Evolutionary conservation across 2,888 invertebrate species (phyloP), one percentile per base, ranked within the genome.

Genomic region (Therioaphis trifolii): DNA sequence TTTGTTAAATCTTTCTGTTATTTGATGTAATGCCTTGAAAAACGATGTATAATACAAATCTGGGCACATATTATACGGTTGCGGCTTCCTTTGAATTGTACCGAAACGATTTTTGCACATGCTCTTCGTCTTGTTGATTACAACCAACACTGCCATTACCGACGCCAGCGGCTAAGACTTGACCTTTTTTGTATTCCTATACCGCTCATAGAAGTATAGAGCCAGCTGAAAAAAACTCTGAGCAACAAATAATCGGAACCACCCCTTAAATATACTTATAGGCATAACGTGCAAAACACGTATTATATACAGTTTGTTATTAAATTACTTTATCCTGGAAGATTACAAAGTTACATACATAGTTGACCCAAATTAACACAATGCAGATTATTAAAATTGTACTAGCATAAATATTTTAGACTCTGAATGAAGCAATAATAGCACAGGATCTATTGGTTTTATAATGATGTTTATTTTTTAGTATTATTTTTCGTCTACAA

Each of bases 31-130:
- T 68, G 43, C 27, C 14, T 49, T 29, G 29, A 72, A 80, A 58
- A 80, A 52, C 61, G 75, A 75, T 61, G 35, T 72, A 69, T 58
- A 72, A 46, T 80, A 49, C n/a, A 71, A 52, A 29, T 27, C 43
- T 2, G n/a, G 7, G n/a, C 43, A 43, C 58, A 46, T n/a, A 52
- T 12, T 76, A 14, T 29, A 49, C 21, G 18, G 27, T 61, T 21
- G 35, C 82, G 63, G 72, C 82, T 18, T 40, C 74, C 72, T 82
- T 82, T 82, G 82, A 82, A n/a, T 52, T n/a, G 49, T 29, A 61
- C 72, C 72, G 72, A 49, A 72, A 24, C 82, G 74, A 63, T 72
- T 82, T 82, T 82, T 74, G 72, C 82, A 82, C 82, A 82, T 82
- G 82, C 61, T 61, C 77, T 49, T 46, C 40, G 29, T 14, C 40